These are phyloP conservation scores for Lophotis ruficrista DNA, from an alignment of 2,113 vertebrate species.

Conservation along the genomic window DNA sequence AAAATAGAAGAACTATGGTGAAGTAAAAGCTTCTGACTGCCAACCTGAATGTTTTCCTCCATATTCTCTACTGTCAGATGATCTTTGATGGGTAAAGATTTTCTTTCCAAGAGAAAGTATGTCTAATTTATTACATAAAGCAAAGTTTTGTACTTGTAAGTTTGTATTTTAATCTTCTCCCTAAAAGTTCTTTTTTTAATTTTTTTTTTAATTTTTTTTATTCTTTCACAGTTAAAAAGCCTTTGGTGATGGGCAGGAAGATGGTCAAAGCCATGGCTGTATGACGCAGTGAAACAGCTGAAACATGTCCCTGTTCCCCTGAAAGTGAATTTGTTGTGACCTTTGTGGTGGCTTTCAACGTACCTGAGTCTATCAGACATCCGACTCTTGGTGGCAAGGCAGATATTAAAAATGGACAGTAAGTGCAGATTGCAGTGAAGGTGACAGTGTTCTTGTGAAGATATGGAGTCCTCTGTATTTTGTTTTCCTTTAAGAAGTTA, in stretches of 20 bases:
- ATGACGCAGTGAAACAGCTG: background rate
- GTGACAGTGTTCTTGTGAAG: background rate
- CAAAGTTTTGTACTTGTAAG: background rate
- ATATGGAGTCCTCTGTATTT: background rate
- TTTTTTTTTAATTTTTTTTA: background rate
- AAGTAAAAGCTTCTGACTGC: background rate
- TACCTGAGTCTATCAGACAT: background rate
- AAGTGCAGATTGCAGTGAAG: background rate
- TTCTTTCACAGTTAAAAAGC: background rate
- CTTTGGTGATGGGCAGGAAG: background rate
- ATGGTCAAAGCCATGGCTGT: background rate
- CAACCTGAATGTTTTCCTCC: background rate
- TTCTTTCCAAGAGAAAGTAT: background rate
- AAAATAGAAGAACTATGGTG: background rate
- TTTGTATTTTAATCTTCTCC: background rate
- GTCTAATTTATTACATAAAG: background rate
- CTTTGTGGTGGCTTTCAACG: background rate
- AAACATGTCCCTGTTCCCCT: background rate
- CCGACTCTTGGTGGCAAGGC: background rate
- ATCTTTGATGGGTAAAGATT: background rate
- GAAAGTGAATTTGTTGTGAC: background rate
- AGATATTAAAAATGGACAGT: background rate
- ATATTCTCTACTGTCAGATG: background rate
- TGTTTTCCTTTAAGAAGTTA: conserved; percentile 24
- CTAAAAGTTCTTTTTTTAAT: background rate